Conservation (phyloP, 1,140 invertebrate species). For the Odontomachus brunneus region DNA sequence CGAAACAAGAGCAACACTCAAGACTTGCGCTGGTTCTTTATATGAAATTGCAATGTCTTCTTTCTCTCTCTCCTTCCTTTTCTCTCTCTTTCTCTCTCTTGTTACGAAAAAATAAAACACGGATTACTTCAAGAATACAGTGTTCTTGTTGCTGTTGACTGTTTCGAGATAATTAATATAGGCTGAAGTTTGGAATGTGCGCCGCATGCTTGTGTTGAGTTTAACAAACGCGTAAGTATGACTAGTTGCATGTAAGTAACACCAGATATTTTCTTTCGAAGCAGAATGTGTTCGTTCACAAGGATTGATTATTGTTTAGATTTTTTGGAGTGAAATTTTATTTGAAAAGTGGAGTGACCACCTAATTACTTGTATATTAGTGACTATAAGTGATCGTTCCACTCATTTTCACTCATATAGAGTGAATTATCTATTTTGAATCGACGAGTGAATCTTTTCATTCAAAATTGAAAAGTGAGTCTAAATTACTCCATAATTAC, state of each 20-base stretch:
- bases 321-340: too few species aligned
- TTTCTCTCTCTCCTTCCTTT: too few species aligned
- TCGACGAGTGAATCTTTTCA: too few species aligned
- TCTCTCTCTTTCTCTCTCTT: too few species aligned
- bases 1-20: background rate
- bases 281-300: background rate
- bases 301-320: too few species aligned
- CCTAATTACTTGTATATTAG: too few species aligned
- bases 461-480: too few species aligned
- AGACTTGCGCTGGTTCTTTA: background rate
- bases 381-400: too few species aligned
- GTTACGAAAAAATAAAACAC: conserved; percentile 12
- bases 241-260: background rate
- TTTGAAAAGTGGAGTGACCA: too few species aligned
- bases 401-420: too few species aligned
- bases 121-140: conserved; percentile 27
- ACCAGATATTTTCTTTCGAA: conserved; percentile 4
- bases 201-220: background rate
- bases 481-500: too few species aligned
- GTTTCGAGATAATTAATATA: background rate
- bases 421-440: too few species aligned
- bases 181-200: background rate
- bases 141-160: background rate
- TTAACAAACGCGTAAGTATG: conserved; percentile 20
- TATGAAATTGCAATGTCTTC: background rate